Evolutionary conservation across 2,888 invertebrate species (phyloP).

Genomic region (Pocota personata): DNA sequence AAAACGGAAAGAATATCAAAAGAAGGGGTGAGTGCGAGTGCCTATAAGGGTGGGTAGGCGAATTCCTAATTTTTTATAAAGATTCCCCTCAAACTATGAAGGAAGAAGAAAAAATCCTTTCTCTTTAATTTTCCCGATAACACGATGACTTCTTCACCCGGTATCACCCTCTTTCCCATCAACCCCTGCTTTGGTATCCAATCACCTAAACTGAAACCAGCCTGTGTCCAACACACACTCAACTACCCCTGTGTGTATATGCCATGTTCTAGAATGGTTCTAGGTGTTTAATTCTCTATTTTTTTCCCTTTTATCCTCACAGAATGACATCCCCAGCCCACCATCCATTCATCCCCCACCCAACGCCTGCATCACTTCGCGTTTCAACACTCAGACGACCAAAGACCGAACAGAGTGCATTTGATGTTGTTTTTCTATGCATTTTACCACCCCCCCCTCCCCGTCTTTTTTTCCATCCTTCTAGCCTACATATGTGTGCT

Average conservation of each 20-base stretch:
- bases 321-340: background rate
- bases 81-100: background rate
- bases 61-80: background rate
- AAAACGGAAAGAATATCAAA: conserved; percentile 8
- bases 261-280: conserved; percentile 63
- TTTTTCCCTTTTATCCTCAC: conserved; percentile 4
- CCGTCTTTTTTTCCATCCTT: too few species aligned
- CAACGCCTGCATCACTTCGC: conserved; percentile 21
- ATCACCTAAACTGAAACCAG: conserved; percentile 58
- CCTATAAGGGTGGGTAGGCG: conserved; percentile 4
- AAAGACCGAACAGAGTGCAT: conserved; percentile 71
- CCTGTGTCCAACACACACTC: conserved; percentile 27
- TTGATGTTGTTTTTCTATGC: conserved; percentile 69
- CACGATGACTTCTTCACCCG: conserved; percentile 70
- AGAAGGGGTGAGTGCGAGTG: background rate
- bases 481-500: too few species aligned
- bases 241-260: conserved; percentile 12
- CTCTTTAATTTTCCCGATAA: conserved; percentile 67
- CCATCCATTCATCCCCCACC: conserved; percentile 1
- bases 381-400: conserved; percentile 70
- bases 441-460: conserved; percentile 31
- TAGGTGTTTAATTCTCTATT: conserved; percentile 41
- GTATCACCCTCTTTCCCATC: conserved; percentile 10
- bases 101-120: conserved; percentile 26
- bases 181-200: conserved; percentile 33